A percentile compares a stretch with the other conserved stretches of the same genome.
phyloP scores from a whole-genome alignment of 2,797 vertebrate species.

The Thaleichthys pacificus region DNA sequence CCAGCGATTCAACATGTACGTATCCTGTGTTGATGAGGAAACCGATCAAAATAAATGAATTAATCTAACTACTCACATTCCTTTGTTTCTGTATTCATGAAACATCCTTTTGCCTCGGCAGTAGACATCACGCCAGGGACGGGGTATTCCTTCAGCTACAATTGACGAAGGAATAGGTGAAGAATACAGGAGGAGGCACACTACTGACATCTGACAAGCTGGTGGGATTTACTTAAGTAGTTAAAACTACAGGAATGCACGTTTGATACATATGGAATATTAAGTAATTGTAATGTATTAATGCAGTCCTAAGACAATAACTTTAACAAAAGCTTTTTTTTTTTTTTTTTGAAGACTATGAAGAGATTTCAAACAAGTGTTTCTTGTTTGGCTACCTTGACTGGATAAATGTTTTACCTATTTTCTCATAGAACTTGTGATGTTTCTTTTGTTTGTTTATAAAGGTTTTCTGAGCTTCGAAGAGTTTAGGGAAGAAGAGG shows the following conservation, averaged over 20 bases:
- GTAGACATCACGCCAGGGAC: conserved; percentile 54
- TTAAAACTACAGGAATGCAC: no score
- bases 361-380: no score
- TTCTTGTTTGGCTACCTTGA: no score
- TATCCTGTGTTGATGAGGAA: not conserved
- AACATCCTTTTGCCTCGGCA: conserved; percentile 59
- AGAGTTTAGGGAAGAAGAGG: conserved; percentile 65
- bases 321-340: not conserved
- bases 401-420: conserved; percentile 47
- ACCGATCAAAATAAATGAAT: not conserved
- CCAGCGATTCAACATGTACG: not conserved
- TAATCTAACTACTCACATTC: conserved; percentile 56
- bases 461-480: conserved; percentile 10
- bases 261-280: no score
- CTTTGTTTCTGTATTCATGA: conserved; percentile 58
- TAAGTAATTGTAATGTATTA: conserved; percentile 1
- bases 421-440: conserved; percentile 51
- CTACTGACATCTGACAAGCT: not conserved
- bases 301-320: no score
- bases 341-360: not conserved
- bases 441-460: conserved; percentile 46
- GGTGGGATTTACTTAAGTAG: no score
- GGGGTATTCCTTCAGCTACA: conserved; percentile 68
- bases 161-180: not conserved
- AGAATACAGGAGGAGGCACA: not conserved